Evolutionary conservation across 2,113 vertebrate species (phyloP), one percentile per base, ranked within the genome.

Genomic region (Empidonax traillii): DNA sequence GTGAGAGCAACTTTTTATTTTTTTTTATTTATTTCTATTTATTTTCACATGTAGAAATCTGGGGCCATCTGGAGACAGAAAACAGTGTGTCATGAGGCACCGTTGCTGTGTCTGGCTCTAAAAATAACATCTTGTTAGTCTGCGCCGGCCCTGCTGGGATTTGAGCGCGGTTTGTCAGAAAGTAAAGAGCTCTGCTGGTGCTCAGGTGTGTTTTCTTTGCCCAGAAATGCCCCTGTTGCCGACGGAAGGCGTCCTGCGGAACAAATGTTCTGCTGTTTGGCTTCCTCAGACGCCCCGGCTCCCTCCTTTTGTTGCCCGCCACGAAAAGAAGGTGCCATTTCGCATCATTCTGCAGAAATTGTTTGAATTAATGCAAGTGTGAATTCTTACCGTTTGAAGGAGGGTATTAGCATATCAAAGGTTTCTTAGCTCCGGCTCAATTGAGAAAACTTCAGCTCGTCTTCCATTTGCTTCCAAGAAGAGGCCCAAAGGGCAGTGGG

Each of bases 361-460:
- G 98, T 98, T 98, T 97, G 98, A 98, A 99, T 98, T 99, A 98
- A 98, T 98, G 98, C 97, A 96, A 98, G 98, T 98, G 98, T 98
- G 98, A 98, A 98, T 98, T 98, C 98, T 98, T 98, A 98, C 98
- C 98, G 98, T 99, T 99, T 98, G 98, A 98, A 98, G 98, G 98
- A 96, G 97, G 69, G 83, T 65, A 99, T 99, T 99, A 99, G 98
- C 99, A 99, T 99, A 98, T 99, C 99, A 99, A 99, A 99, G 99
- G 98, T 98, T 98, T 96, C 98, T 97, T 94, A 98, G 98, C 97
- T 98, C 96, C 96, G 96, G 94, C 98, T 99, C 98, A 98, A 98
- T 98, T 97, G 98, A 98, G 98, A 97, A 98, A 98, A 98, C 98
- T 98, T 98, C 97, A 97, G 98, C 98, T 97, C 97, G 97, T 95